Base-by-base conservation (phyloP, 2,113 vertebrate species). In the Salvelinus fontinalis region DNA sequence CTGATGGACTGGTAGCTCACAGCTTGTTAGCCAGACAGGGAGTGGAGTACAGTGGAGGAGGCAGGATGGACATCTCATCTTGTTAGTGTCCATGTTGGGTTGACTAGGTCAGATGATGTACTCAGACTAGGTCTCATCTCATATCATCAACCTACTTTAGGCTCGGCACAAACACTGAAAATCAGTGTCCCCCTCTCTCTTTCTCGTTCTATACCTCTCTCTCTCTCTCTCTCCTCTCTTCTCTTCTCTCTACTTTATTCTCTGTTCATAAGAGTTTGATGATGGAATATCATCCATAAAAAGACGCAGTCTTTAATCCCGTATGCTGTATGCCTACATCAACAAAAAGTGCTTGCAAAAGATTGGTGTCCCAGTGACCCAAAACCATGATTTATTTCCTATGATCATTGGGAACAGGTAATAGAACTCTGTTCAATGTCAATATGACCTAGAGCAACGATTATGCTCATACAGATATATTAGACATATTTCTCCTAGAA, bases 271-370 rank as follows among this genome's bases (percentile, higher is more conserved):
- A 13, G 27, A 31, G 13, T 48, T 54, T 8, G 20, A 51, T 4
- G 70, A 20, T 57, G 39, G 29, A 39, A 24, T 13, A 18, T 27
- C 31, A 44, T 44, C 14, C 16, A 27, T 54, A 1, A 69, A 72
- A 75, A 73, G 73, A 67, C 75, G 0, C 62, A 2, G 34, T 13
- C 60, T 14, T 12, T 62, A 66, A 73, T 22, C 12, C 24, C 49
- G 29, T 75, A 51, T 27, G 14, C 7, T 74, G 8, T 20, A 27
- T 67, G 24, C 12, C 20, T 67, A 74, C 64, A 65, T 73, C 67
- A 26, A 79, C 70, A 60, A 31, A 31, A 24, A 51, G 20, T 39
- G 44, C 62, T 31, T 27, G 65, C 29, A 13, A 31, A 57, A 12
- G 16, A 14, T 75, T 67, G 31, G 9, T 31, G 54, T 13, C 62